Percentiles rank a stretch among this genome's conserved stretches.
Evolutionary conservation across 2,113 vertebrate genomes (phyloP).

Genomic region (Sardina pilchardus): DNA sequence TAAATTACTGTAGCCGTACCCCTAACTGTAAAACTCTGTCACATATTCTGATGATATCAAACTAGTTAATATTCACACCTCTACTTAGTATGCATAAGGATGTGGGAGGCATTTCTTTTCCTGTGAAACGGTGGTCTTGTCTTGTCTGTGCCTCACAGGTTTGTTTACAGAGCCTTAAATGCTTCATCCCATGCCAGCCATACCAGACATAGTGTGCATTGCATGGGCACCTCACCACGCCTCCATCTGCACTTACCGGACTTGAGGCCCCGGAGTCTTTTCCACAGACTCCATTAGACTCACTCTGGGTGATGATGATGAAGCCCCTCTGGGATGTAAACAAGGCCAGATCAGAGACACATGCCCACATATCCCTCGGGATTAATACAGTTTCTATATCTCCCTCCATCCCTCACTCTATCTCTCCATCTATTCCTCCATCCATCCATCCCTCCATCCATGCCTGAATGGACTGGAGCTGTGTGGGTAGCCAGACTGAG

Average conservation of each 20-base stretch:
- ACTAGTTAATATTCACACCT: background rate
- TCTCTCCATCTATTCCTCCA: slow-evolving; percentile 33
- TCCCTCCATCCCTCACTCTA: slow-evolving; percentile 8
- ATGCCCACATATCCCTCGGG: too few species aligned
- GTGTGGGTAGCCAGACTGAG: background rate
- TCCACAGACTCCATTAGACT: background rate
- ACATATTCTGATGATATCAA: background rate
- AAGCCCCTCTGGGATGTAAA: background rate
- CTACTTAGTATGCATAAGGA: background rate
- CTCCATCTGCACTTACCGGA: slow-evolving; percentile 20
- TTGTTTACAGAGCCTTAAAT: slow-evolving; percentile 7
- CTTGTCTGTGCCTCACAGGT: background rate
- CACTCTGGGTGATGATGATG: too few species aligned
- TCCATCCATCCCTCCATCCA: background rate
- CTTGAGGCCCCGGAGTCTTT: background rate
- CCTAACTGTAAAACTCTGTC: background rate
- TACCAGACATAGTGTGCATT: background rate
- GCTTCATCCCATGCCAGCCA: background rate
- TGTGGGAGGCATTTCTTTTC: background rate
- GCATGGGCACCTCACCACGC: background rate
- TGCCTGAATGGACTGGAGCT: too few species aligned
- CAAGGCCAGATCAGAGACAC: background rate
- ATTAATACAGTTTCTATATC: slow-evolving; percentile 30
- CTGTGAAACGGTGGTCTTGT: background rate
- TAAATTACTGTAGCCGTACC: background rate